A percentile compares a stretch with the other conserved stretches of the same genome.
phyloP scores from a whole-genome alignment of 1,140 invertebrate species.

The Oscheius sp. region DNA sequence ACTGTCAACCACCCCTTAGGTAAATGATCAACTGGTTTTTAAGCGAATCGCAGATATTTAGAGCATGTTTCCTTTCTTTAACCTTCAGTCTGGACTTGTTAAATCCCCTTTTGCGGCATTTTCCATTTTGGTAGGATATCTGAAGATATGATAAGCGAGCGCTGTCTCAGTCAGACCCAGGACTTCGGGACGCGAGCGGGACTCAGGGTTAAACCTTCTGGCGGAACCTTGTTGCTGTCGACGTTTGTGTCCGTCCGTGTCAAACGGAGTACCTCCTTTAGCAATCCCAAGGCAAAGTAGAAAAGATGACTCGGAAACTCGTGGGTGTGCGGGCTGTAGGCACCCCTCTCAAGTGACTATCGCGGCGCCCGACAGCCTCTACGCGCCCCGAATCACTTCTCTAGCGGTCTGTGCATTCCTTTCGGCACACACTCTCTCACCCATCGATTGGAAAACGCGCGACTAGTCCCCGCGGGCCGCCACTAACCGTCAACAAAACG shows the following conservation, averaged over 20 bases:
- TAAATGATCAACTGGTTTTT: too few species aligned
- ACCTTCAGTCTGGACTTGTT: too few species aligned
- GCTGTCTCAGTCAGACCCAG: too few species aligned
- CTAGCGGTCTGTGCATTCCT: neutral
- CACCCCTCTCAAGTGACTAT: slow-evolving; percentile 13
- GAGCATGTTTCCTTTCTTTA: too few species aligned
- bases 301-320: slow-evolving; percentile 8
- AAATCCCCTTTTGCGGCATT: too few species aligned
- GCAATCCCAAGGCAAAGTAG: neutral
- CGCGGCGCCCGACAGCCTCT: slow-evolving; percentile 1
- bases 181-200: too few species aligned
- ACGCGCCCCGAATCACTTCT: neutral
- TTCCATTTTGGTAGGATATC: too few species aligned
- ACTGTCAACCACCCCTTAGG: too few species aligned
- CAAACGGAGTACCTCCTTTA: neutral
- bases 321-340: neutral
- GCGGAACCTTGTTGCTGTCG: too few species aligned
- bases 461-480: neutral
- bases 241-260: neutral
- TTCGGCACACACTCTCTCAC: neutral
- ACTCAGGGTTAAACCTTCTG: too few species aligned
- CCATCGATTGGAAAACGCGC: neutral
- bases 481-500: neutral
- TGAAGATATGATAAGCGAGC: too few species aligned
- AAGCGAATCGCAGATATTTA: too few species aligned